Percentiles rank a stretch among this genome's conserved stretches.
phyloP scores from a whole-genome alignment of 2,113 vertebrate species.

The Benitochromis conjunctus region DNA sequence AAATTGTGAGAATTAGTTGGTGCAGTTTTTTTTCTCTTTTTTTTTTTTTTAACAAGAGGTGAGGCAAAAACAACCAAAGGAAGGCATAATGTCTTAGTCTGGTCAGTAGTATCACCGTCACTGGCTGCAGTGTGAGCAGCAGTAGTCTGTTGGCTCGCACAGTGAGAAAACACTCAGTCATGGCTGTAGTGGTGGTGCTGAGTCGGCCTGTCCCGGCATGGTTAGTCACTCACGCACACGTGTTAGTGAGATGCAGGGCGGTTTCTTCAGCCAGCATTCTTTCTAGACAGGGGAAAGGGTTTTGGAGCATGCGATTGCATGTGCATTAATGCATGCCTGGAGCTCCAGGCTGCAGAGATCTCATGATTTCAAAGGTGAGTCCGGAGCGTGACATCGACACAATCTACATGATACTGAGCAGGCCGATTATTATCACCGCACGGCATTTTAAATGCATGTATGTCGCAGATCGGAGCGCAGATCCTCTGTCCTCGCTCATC shows the following conservation, averaged over 20 bases:
- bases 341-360: not conserved
- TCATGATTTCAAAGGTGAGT: not conserved
- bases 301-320: not conserved
- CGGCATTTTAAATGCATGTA: not conserved
- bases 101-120: not conserved
- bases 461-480: not conserved
- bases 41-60: not conserved
- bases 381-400: not conserved
- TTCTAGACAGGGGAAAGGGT: not conserved
- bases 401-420: not conserved
- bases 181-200: slow-evolving; percentile 42
- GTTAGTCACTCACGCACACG: slow-evolving; percentile 4
- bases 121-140: slow-evolving; percentile 46
- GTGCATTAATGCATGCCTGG: not conserved
- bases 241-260: slow-evolving; percentile 18
- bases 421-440: no score
- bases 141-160: slow-evolving; percentile 34
- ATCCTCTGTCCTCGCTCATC: not conserved
- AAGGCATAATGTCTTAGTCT: not conserved
- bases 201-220: slow-evolving; percentile 50
- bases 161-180: slow-evolving; percentile 57
- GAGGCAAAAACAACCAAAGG: not conserved
- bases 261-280: slow-evolving; percentile 43
- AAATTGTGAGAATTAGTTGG: not conserved
- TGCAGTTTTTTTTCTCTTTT: not conserved